Conservation (phyloP, 92 coral and sea anemone species). For the Isaurus tuberculatus region DNA sequence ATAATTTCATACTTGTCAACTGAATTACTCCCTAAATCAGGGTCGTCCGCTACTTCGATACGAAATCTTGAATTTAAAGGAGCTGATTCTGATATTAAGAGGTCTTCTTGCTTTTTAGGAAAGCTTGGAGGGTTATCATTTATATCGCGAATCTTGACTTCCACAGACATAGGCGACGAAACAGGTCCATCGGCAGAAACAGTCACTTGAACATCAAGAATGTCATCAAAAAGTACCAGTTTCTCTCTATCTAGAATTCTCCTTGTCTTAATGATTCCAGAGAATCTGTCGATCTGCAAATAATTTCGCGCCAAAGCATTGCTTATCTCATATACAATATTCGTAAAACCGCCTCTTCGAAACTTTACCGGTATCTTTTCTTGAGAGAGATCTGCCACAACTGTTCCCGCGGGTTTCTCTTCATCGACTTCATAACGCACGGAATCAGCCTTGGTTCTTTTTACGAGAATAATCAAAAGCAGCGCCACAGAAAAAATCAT, state of each 20-base stretch:
- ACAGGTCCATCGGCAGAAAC: constrained; percentile 53
- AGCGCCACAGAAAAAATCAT: constrained; percentile 3
- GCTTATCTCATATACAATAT: constrained; percentile 65
- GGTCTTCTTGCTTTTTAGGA: constrained; percentile 56
- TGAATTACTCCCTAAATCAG: constrained; percentile 80
- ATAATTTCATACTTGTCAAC: constrained; percentile 76
- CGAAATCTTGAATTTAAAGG: constrained; percentile 71
- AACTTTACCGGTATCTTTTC: constrained; percentile 47
- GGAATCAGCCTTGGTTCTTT: neutral
- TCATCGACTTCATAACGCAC: constrained; percentile 68
- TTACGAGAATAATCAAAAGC: constrained; percentile 7
- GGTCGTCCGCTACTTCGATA: constrained; percentile 68
- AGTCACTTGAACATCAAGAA: constrained; percentile 66
- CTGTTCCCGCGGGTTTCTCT: constrained; percentile 64
- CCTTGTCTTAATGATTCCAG: constrained; percentile 71
- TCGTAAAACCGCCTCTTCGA: constrained; percentile 49
- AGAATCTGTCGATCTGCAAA: constrained; percentile 53
- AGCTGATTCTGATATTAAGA: constrained; percentile 78
- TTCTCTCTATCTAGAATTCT: constrained; percentile 71
- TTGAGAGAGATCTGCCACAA: constrained; percentile 79
- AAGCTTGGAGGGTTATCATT: constrained; percentile 82
- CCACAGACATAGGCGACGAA: constrained; percentile 61
- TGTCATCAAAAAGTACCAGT: constrained; percentile 53
- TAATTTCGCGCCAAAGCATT: constrained; percentile 51
- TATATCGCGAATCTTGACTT: constrained; percentile 70